phyloP scores from a whole-genome alignment of 2,797 vertebrate genomes.

The Premnoplex brunnescens region DNA sequence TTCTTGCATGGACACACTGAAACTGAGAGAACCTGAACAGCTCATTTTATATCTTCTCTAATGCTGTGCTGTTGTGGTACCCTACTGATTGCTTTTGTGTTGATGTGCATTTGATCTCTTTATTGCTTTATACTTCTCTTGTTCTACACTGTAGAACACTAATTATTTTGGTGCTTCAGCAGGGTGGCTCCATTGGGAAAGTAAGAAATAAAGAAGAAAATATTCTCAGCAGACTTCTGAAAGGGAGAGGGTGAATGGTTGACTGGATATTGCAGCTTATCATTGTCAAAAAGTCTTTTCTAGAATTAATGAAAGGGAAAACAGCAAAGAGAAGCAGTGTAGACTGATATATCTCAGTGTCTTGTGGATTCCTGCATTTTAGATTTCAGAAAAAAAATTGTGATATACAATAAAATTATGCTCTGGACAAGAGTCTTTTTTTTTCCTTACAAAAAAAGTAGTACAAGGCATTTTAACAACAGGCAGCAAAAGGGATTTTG shows the following conservation, averaged over 20 bases:
- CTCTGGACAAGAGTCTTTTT: background rate
- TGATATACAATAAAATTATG: background rate
- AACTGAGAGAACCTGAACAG: background rate
- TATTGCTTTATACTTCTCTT: background rate
- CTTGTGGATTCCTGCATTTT: background rate
- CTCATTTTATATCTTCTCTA: background rate
- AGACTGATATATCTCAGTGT: background rate
- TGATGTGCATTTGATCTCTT: background rate
- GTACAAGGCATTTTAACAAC: background rate
- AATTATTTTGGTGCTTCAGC: background rate
- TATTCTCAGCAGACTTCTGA: background rate
- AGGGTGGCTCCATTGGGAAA: background rate
- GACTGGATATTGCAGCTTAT: background rate
- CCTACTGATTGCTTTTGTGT: background rate
- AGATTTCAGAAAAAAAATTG: background rate
- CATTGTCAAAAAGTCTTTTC: background rate
- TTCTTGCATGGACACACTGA: background rate
- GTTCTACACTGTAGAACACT: background rate
- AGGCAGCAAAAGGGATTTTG: background rate
- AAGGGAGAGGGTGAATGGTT: background rate
- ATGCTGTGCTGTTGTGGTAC: background rate
- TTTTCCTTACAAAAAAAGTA: background rate
- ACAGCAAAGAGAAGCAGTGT: background rate
- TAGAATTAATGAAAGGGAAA: conserved; percentile 8
- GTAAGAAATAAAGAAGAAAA: background rate